Evolutionary conservation across 1,140 invertebrate genomes (phyloP).

Genomic region (Polypedilum pembai): DNA sequence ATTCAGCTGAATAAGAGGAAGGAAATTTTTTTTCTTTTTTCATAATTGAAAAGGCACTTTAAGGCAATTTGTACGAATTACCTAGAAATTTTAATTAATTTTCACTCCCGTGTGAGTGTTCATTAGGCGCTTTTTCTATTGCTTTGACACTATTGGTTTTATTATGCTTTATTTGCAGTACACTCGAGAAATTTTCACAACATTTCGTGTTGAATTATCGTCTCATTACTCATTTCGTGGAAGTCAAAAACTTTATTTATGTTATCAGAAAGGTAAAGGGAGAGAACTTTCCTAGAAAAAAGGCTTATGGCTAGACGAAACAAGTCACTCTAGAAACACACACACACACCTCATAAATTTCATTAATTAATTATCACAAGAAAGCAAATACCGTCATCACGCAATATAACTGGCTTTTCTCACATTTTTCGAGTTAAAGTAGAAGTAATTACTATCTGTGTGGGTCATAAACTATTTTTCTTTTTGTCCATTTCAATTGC

Average conservation of each 20-base stretch:
- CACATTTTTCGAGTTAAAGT: too few species aligned
- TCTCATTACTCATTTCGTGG: too few species aligned
- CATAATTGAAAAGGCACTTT: constrained; percentile 18
- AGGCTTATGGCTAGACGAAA: constrained; percentile 3
- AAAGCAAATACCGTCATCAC: neutral
- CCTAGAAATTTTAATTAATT: constrained; percentile 9
- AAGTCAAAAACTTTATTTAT: too few species aligned
- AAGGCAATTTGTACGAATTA: constrained; percentile 18
- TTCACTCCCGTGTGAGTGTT: neutral
- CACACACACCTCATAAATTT: neutral
- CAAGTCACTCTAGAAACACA: neutral
- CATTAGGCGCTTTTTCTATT: too few species aligned
- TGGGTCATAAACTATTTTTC: too few species aligned
- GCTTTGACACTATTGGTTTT: too few species aligned
- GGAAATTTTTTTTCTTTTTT: neutral
- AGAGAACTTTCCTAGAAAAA: neutral
- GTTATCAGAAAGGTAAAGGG: too few species aligned
- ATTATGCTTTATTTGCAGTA: too few species aligned
- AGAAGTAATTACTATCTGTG: too few species aligned
- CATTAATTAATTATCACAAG: constrained; percentile 9
- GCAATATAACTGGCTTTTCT: neutral
- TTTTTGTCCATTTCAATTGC: too few species aligned
- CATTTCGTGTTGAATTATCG: too few species aligned
- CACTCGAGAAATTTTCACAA: too few species aligned
- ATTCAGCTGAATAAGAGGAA: neutral